These are phyloP conservation scores for Homarus gammarus DNA, from an alignment of 2,888 invertebrate species.

Conservation along the genomic window DNA sequence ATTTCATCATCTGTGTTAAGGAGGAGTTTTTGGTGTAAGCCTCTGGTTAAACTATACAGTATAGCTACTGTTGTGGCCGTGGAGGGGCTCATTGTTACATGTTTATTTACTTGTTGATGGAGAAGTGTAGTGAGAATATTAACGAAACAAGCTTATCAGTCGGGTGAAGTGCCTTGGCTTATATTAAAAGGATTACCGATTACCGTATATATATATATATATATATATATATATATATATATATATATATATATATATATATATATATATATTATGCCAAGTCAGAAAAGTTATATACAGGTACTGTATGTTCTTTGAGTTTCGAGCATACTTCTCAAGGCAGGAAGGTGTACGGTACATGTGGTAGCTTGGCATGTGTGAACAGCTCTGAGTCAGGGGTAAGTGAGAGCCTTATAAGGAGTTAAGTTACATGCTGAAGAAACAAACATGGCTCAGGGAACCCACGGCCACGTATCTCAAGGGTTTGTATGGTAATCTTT, in stretches of 20 bases:
- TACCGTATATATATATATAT: conserved; percentile 17
- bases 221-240: conserved; percentile 39
- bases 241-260: conserved; percentile 25
- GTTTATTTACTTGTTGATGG: not conserved
- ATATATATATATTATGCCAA: not conserved
- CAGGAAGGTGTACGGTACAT: too few relatives aligned
- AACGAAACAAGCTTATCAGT: too few relatives aligned
- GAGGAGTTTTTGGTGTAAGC: not conserved
- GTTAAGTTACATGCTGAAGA: not conserved
- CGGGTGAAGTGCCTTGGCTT: not conserved
- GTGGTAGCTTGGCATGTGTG: not conserved
- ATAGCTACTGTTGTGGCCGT: not conserved
- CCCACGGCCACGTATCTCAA: too few relatives aligned
- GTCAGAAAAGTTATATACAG: not conserved
- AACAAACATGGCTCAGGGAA: not conserved
- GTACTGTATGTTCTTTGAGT: too few relatives aligned
- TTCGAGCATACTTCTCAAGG: not conserved
- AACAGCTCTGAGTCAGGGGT: not conserved
- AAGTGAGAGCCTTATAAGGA: not conserved
- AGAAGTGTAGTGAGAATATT: not conserved
- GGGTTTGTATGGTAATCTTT: too few relatives aligned
- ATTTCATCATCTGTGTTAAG: not conserved
- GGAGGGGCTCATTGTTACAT: too few relatives aligned
- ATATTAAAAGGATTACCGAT: not conserved
- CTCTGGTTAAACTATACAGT: not conserved